Conservation (phyloP, 2,113 vertebrate species). For the Suricata suricatta region DNA sequence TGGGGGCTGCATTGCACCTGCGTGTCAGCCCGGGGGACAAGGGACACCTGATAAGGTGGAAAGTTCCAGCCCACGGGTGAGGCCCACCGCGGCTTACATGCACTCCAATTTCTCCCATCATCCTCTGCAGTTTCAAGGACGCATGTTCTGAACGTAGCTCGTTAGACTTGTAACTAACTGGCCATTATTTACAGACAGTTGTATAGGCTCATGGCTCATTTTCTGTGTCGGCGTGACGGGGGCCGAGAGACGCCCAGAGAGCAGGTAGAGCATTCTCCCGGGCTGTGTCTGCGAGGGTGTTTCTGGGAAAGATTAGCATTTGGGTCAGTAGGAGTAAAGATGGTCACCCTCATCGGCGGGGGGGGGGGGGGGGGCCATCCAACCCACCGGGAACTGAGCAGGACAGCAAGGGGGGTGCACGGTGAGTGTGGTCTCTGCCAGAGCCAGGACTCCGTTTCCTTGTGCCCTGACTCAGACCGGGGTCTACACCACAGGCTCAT, state of each 20-base stretch:
- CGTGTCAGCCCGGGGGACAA: neutral
- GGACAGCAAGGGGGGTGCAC: neutral
- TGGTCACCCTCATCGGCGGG: neutral
- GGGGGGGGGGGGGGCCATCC: neutral
- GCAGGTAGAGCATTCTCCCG: too few species aligned
- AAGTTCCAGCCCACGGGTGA: neutral
- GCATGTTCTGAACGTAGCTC: neutral
- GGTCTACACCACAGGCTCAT: neutral
- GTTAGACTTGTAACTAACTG: neutral
- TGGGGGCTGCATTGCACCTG: neutral
- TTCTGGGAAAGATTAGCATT: neutral
- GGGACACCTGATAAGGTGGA: neutral
- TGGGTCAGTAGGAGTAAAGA: neutral
- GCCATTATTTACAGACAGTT: neutral
- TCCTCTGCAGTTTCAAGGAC: neutral
- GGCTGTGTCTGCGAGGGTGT: neutral
- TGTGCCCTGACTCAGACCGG: neutral
- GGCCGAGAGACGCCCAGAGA: neutral
- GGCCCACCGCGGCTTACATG: too few species aligned
- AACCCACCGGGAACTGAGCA: neutral
- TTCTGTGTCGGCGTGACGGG: neutral
- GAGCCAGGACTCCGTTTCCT: neutral
- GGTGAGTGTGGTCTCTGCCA: neutral
- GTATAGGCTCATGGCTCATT: neutral
- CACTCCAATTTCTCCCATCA: neutral